Conservation (phyloP, 1,140 invertebrate genomes). For the Drosophila nannoptera region DNA sequence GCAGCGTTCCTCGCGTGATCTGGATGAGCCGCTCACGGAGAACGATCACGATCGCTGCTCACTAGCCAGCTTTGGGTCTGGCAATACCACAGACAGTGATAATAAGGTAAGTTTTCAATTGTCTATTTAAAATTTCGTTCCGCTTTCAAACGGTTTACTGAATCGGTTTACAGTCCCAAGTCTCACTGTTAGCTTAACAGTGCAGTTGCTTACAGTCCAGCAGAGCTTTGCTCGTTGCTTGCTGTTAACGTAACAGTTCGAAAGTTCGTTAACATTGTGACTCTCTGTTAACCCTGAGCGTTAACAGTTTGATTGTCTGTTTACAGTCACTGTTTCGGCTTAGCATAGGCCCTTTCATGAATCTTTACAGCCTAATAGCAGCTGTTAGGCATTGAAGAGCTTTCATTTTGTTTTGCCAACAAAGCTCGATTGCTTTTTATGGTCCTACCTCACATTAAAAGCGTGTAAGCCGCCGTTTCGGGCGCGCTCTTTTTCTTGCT, state of each 20-base stretch:
- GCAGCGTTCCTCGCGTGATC: constrained; percentile 82
- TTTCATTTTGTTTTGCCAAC: not conserved
- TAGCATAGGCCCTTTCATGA: constrained; percentile 4
- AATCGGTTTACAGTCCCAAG: constrained; percentile 14
- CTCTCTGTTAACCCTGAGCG: not conserved
- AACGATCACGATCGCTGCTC: constrained; percentile 88
- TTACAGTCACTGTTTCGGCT: not conserved
- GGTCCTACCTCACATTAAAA: constrained; percentile 67
- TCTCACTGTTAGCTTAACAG: constrained; percentile 1
- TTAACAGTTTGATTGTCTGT: not conserved
- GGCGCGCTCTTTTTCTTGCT: constrained; percentile 2
- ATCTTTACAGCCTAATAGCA: constrained; percentile 15
- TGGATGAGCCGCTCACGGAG: constrained; percentile 85
- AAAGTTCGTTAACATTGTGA: not conserved
- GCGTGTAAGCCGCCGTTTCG: constrained; percentile 37
- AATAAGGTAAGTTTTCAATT: constrained; percentile 85
- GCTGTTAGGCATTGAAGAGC: not conserved
- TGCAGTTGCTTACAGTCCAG: not conserved
- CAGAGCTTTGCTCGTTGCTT: no score
- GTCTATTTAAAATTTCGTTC: not conserved
- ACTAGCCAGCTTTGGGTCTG: constrained; percentile 95
- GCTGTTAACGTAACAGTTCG: constrained; percentile 5
- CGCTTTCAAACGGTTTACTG: not conserved
- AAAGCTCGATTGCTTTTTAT: constrained; percentile 36
- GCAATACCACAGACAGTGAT: constrained; percentile 96